Evolutionary conservation across 2,888 invertebrate species (phyloP).

Genomic region (Leptopterna dolabrata): DNA sequence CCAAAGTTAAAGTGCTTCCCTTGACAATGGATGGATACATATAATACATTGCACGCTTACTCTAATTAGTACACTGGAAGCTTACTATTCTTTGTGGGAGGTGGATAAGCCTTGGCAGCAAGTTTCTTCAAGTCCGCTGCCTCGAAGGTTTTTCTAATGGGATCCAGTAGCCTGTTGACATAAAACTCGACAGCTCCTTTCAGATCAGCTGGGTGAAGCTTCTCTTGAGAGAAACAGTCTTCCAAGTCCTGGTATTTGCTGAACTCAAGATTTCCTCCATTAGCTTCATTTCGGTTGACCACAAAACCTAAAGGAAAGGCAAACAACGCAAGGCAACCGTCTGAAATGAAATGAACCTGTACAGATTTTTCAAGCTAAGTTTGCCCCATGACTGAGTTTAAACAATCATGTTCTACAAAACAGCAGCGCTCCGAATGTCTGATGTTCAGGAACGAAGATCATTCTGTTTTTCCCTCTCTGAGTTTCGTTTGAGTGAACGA

Average conservation of each 20-base stretch:
- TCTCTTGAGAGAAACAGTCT: constrained; percentile 81
- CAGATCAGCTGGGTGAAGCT: constrained; percentile 93
- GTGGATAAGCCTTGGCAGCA: constrained; percentile 86
- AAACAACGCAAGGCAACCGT: neutral
- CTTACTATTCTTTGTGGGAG: constrained; percentile 66
- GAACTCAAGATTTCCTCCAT: constrained; percentile 83
- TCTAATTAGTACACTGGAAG: too few species aligned
- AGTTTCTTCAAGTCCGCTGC: constrained; percentile 83
- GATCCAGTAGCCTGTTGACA: constrained; percentile 88
- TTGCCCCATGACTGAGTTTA: too few species aligned
- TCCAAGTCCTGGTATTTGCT: constrained; percentile 82
- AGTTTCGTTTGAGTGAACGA: too few species aligned
- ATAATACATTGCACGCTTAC: too few species aligned
- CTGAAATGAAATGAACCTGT: too few species aligned
- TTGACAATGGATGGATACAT: too few species aligned
- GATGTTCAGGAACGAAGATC: too few species aligned
- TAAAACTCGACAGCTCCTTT: constrained; percentile 86
- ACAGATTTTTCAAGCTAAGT: too few species aligned
- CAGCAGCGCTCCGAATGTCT: too few species aligned
- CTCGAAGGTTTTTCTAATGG: constrained; percentile 88
- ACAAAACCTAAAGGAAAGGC: constrained; percentile 72
- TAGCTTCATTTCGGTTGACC: constrained; percentile 77
- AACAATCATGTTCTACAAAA: too few species aligned
- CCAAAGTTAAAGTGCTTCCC: too few species aligned
- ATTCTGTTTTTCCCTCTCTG: too few species aligned